phyloP scores from a whole-genome alignment of 2,888 invertebrate genomes.

The Platerodrilus igneus region DNA sequence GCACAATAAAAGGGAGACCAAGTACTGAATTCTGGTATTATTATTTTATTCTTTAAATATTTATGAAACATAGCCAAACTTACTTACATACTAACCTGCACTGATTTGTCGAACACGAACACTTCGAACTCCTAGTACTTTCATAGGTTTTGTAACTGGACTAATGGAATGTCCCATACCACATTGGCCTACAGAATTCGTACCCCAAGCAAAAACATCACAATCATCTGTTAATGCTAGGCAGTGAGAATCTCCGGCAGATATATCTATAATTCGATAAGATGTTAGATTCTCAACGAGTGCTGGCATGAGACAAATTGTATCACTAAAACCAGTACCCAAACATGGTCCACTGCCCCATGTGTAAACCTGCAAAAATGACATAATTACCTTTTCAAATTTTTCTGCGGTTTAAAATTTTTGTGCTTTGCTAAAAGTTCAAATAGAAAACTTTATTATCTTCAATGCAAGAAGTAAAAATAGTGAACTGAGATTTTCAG shows the following conservation, averaged over 20 bases:
- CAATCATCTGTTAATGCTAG: slow-evolving; percentile 55
- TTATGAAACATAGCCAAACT: background rate
- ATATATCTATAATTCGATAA: slow-evolving; percentile 55
- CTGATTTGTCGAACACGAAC: slow-evolving; percentile 57
- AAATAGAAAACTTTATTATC: no score
- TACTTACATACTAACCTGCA: slow-evolving; percentile 49
- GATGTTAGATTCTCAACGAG: slow-evolving; percentile 52
- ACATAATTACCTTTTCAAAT: no score
- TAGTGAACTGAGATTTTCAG: no score
- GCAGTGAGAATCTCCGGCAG: slow-evolving; percentile 59
- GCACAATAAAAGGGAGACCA: no score
- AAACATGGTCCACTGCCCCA: slow-evolving; percentile 61
- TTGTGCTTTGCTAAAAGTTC: no score
- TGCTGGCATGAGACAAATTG: slow-evolving; percentile 53
- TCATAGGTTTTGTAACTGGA: slow-evolving; percentile 54
- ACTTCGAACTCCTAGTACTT: slow-evolving; percentile 54
- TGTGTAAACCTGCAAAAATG: slow-evolving; percentile 55
- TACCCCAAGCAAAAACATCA: slow-evolving; percentile 57
- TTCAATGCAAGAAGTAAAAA: no score
- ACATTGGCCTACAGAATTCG: slow-evolving; percentile 62
- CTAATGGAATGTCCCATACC: slow-evolving; percentile 59
- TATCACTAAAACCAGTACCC: slow-evolving; percentile 56
- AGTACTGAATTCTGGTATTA: no score
- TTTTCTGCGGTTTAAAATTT: no score
- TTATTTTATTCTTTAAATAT: no score